phyloP scores from a whole-genome alignment of 2,888 invertebrate genomes.

The Eupithecia exiguata region DNA sequence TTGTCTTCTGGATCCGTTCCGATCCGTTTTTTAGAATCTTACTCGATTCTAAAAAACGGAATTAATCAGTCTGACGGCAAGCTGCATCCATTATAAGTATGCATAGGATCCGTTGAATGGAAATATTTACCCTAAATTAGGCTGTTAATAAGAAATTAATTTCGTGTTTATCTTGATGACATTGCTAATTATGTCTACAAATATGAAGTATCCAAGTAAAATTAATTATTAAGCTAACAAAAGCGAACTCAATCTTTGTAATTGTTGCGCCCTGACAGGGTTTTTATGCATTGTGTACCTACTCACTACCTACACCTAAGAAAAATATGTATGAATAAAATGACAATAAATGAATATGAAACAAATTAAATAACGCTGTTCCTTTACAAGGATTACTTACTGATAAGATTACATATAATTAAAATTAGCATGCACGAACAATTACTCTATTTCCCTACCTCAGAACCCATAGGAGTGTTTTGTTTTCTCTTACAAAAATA shows the following conservation, averaged over 20 bases:
- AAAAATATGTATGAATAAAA: too few species aligned
- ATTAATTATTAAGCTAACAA: too few species aligned
- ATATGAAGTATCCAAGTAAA: too few species aligned
- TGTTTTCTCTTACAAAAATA: not conserved
- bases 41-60: not conserved
- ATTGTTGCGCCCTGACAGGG: too few species aligned
- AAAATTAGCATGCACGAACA: not conserved
- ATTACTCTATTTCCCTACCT: not conserved
- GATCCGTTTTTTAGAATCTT: too few species aligned
- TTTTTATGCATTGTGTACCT: too few species aligned
- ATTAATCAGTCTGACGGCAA: not conserved
- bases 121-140: slow-evolving; percentile 8
- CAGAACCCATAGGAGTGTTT: not conserved
- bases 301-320: too few species aligned
- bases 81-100: slow-evolving; percentile 16
- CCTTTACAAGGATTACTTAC: not conserved
- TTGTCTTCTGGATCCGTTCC: not conserved
- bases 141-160: slow-evolving; percentile 3
- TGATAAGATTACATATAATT: too few species aligned
- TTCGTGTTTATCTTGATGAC: too few species aligned
- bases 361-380: not conserved
- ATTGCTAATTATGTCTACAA: too few species aligned
- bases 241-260: too few species aligned
- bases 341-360: too few species aligned
- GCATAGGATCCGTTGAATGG: slow-evolving; percentile 12